Evolutionary conservation across 1,140 invertebrate species (phyloP), one percentile per base, ranked within the genome.

Genomic region (Steinernema khuongi): DNA sequence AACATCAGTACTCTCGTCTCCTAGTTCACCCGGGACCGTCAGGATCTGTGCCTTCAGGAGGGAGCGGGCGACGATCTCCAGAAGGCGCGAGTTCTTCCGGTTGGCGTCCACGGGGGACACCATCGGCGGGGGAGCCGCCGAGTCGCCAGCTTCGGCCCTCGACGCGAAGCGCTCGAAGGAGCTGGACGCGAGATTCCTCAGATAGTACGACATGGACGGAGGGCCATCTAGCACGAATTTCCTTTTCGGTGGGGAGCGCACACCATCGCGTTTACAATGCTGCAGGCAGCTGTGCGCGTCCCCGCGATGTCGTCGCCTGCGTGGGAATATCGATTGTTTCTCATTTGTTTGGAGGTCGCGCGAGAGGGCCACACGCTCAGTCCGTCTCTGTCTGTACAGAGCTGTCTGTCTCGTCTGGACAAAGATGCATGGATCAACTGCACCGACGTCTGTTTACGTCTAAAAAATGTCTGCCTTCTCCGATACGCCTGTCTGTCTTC

Each of bases 251-350:
- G 50, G 4, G 50, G 11, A 14, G 11, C 11, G 26, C 50, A 60
- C 50, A 26, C 50, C 7, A 60, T 26, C 50, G 22, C 50, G 50
- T 60, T 60, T 60, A 60, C 50, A 60, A 60, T 60, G 50, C 50
- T 60, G 50, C 50, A 60, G 50, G 50, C 50, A 60, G 50, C 50
- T 60, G 22, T 60, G 50, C 50, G 50, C 50, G 50, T 26, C 36
- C 50, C 22, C 50, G 7, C 50, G 50, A 60, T 22, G 22, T 60
- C 50, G 50, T 22, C 22, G 4, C 4, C 50, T n/a, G 50, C 50
- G 50, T 60, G 50, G 26, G 50, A 60, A 60, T 60, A 60, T 60
- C 50, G 50, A 60, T 60, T 22, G 50, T 22, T 60, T 60, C 26
- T 22, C 50, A 7, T 14, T 60, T 22, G 50, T 60, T 60, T 22